These are phyloP conservation scores for Leucopsar rothschildi DNA, from an alignment of 2,113 vertebrate species.

Conservation along the genomic window DNA sequence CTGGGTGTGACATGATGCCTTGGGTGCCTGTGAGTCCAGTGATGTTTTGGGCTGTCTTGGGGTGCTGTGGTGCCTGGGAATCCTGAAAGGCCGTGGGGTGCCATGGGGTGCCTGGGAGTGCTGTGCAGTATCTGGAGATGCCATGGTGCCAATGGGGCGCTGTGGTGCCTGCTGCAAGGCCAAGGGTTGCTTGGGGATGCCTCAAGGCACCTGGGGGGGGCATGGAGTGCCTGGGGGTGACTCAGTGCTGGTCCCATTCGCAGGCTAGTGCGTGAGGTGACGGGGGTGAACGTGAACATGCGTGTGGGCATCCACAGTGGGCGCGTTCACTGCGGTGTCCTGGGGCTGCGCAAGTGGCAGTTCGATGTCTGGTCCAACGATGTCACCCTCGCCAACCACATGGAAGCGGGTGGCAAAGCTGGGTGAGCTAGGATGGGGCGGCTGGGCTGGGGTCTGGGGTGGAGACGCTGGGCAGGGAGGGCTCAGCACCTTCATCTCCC, in stretches of 20 bases:
- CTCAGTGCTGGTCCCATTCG: rapidly evolving
- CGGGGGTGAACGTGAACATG: conserved; percentile 98
- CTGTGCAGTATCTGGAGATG: not conserved
- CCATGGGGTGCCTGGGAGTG: not conserved
- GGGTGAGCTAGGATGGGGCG: conserved; percentile 63
- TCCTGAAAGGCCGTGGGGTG: not conserved
- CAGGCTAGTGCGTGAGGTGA: conserved; percentile 94
- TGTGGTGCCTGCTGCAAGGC: too few relatives aligned
- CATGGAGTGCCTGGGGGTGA: rapidly evolving
- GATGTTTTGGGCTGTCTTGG: too few relatives aligned
- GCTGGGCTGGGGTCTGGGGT: rapidly evolving
- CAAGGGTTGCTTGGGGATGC: not conserved
- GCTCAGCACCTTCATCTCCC: not conserved
- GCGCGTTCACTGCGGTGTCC: conserved; percentile 91
- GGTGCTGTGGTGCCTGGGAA: too few relatives aligned
- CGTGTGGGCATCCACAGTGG: conserved; percentile 95
- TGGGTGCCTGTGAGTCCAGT: too few relatives aligned
- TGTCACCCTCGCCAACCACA: conserved; percentile 93
- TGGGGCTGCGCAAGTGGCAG: conserved; percentile 96
- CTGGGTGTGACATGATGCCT: not conserved
- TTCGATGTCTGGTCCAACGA: conserved; percentile 98
- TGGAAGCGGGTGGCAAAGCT: conserved; percentile 94
- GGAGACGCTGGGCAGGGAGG: rapidly evolving
- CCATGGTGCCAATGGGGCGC: not conserved
- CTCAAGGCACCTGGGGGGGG: too few relatives aligned